phyloP scores from a whole-genome alignment of 2,888 invertebrate species.

The Caenorhabditis auriculariae region DNA sequence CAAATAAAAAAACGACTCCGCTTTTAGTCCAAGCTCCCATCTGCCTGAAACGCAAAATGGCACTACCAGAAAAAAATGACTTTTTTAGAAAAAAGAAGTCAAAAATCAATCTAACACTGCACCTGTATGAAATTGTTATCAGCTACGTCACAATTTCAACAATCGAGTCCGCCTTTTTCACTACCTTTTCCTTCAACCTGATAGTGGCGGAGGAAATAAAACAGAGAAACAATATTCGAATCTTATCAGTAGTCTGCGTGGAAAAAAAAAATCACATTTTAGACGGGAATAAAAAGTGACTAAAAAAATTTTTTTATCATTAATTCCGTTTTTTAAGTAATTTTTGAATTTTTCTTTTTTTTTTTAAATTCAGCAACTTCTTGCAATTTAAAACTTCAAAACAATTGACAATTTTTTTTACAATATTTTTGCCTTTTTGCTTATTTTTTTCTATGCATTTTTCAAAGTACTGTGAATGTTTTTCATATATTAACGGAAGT shows the following conservation, averaged over 20 bases:
- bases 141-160: too few relatives aligned
- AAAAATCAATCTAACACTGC: too few relatives aligned
- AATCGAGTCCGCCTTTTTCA: too few relatives aligned
- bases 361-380: not conserved
- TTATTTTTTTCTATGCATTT: not conserved
- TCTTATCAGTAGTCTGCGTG: not conserved
- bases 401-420: not conserved
- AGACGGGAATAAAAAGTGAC: too few relatives aligned
- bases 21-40: not conserved
- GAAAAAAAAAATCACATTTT: too few relatives aligned
- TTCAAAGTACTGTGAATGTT: not conserved
- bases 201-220: too few relatives aligned
- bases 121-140: too few relatives aligned
- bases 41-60: too few relatives aligned
- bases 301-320: not conserved
- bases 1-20: slow-evolving; percentile 1
- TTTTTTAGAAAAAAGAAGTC: too few relatives aligned
- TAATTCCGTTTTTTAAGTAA: slow-evolving; percentile 1
- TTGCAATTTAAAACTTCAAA: not conserved
- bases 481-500: not conserved
- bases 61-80: too few relatives aligned
- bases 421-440: not conserved
- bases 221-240: too few relatives aligned
- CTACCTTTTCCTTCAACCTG: too few relatives aligned
- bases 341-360: not conserved